phyloP scores from a whole-genome alignment of 2,113 vertebrate species.

The Anarhynchus alexandrinus region DNA sequence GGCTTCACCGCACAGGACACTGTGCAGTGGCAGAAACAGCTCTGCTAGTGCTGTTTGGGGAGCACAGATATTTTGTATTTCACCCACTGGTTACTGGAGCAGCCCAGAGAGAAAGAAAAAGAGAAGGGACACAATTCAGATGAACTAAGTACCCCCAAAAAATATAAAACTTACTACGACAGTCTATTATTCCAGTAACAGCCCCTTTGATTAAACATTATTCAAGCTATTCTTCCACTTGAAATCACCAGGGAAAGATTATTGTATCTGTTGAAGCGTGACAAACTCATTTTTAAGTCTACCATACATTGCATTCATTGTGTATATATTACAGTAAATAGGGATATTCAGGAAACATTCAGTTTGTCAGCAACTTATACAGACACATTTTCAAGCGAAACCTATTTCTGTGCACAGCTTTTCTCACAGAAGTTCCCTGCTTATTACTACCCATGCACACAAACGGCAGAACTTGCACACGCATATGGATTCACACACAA shows the following conservation, averaged over 20 bases:
- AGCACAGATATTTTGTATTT: not conserved
- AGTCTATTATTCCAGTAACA: not conserved
- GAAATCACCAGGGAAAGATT: not conserved
- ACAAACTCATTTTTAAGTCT: not conserved
- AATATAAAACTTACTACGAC: not conserved
- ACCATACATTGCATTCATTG: not conserved
- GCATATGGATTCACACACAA: not conserved
- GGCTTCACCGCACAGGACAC: not conserved
- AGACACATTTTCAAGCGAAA: not conserved
- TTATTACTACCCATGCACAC: not conserved
- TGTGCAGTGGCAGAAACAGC: not conserved
- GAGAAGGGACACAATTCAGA: not conserved
- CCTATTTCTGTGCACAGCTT: not conserved
- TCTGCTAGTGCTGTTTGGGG: not conserved
- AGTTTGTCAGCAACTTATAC: not conserved
- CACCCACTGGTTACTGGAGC: not conserved
- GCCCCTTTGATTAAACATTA: not conserved
- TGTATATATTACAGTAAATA: not conserved
- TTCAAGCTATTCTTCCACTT: not conserved
- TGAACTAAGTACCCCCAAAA: not conserved
- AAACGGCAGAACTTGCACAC: not conserved
- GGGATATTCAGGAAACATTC: not conserved
- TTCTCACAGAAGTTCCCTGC: constrained; percentile 13
- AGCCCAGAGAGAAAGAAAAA: not conserved
- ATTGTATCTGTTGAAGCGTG: not conserved